Base-by-base conservation (phyloP, 2,797 vertebrate species). In the Thunnus albacares region DNA sequence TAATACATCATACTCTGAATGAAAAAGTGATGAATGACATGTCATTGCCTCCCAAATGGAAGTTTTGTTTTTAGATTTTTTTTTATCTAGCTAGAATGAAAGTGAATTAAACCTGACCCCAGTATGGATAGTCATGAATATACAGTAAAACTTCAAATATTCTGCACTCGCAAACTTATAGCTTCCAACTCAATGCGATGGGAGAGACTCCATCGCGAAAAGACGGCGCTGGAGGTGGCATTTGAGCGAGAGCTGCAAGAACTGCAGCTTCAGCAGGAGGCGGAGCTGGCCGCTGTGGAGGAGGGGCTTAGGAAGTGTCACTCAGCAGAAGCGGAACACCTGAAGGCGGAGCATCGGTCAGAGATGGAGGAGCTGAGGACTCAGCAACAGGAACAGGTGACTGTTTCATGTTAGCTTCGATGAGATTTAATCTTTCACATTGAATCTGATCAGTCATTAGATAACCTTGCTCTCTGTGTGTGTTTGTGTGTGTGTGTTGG, bases 351-450 rank as follows among this genome's bases (percentile, higher is more conserved):
- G 83, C 97, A 98, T 75, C 92, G 80, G 2, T 92, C 94, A 4
- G 96, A 97, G 85, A 95, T 99, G 92, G 95, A 96, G 75, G 94
- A 96, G 86, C 86, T 97, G 55, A 90, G 90, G 43, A 81, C 92
- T 65, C 96, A 97, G 84, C 97, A 99, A 30, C 96, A 97, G 90
- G 96, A 97, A 63, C 97, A 98, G 96, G 98, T 99, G 47, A 51
- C 18, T 65, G 3, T 41, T n/a, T 47, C 12, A 30, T 43, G 3
- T 58, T 14, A 2, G 8, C 10, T 69, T 57, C 57, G 22, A 72
- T 20, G 4, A 35, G 22, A 64, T 38, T 17, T 18, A 15, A 52
- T 45, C n/a, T 57, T 60, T 77, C n/a, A 10, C n/a, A 12, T 17
- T 56, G 8, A 33, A 49, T 64, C 1, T 15, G 20, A 65, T 70